Evolutionary conservation across 2,888 invertebrate species (phyloP).

Genomic region (Pardosa pseudoannulata): DNA sequence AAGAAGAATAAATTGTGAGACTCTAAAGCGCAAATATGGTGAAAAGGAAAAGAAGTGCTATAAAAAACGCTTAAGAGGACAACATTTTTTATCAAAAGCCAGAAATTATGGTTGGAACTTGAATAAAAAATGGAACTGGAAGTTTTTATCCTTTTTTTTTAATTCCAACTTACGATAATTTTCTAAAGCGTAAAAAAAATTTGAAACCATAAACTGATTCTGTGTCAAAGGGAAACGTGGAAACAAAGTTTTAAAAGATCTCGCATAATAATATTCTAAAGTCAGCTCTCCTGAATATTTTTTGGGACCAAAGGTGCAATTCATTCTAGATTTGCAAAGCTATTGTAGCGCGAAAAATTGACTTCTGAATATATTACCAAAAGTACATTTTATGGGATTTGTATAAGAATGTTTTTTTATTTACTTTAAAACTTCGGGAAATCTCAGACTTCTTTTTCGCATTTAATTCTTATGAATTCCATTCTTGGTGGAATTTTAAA

Average conservation of each 20-base stretch:
- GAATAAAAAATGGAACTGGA: background rate
- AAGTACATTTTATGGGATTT: too few relatives aligned
- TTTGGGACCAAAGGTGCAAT: background rate
- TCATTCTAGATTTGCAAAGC: background rate
- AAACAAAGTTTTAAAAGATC: background rate
- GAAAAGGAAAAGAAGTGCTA: background rate
- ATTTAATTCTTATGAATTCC: too few relatives aligned
- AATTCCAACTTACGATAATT: background rate
- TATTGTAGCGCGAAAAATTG: background rate
- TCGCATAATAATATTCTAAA: background rate
- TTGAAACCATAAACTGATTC: background rate
- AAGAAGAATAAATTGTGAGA: background rate
- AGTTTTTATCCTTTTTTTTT: background rate
- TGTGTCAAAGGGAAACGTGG: background rate
- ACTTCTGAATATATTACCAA: too few relatives aligned
- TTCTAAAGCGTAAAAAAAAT: background rate
- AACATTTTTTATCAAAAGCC: constrained; percentile 1
- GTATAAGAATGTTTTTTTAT: too few relatives aligned
- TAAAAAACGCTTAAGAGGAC: background rate
- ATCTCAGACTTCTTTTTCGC: too few relatives aligned
- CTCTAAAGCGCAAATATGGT: background rate
- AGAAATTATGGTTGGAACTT: background rate
- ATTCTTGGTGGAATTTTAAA: too few relatives aligned
- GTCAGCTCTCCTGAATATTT: background rate
- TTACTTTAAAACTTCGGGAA: too few relatives aligned